A percentile compares a stretch with the other conserved stretches of the same genome.
Evolutionary conservation across 2,113 vertebrate species (phyloP).

Genomic region (Lagenorhynchus albirostris): DNA sequence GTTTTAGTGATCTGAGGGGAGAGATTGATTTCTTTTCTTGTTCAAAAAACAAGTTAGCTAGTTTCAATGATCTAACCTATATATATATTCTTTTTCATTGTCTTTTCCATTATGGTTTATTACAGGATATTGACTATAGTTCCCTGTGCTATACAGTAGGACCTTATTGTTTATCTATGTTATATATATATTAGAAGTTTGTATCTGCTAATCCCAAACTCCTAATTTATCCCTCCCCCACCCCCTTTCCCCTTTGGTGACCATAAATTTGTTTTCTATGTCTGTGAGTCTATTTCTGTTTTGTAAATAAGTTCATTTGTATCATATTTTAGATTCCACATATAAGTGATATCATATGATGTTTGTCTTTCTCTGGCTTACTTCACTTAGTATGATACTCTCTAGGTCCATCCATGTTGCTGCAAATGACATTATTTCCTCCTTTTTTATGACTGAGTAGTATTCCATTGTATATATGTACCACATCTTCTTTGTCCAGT

Average conservation of each 20-base stretch:
- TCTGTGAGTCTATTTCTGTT: not conserved
- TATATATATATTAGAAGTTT: not conserved
- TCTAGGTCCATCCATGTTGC: not conserved
- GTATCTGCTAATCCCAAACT: not conserved
- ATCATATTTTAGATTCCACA: not conserved
- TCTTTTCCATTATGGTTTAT: not conserved
- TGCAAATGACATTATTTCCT: not conserved
- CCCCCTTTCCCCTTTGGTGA: not conserved
- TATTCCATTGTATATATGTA: not conserved
- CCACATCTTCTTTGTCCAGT: not conserved
- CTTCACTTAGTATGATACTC: not conserved
- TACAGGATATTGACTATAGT: not conserved
- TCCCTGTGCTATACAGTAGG: not conserved
- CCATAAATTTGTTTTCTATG: not conserved
- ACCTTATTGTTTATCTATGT: not conserved
- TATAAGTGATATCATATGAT: not conserved
- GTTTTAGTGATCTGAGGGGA: not conserved
- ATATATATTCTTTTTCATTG: not conserved
- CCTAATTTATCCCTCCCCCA: not conserved
- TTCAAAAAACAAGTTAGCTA: not conserved
- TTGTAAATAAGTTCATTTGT: not conserved
- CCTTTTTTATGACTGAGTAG: not conserved
- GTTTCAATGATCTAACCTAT: not conserved
- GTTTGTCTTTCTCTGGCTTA: not conserved
- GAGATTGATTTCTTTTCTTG: not conserved